Conservation (phyloP, 2,797 vertebrate genomes). For the Bryconaethiops microstoma region DNA sequence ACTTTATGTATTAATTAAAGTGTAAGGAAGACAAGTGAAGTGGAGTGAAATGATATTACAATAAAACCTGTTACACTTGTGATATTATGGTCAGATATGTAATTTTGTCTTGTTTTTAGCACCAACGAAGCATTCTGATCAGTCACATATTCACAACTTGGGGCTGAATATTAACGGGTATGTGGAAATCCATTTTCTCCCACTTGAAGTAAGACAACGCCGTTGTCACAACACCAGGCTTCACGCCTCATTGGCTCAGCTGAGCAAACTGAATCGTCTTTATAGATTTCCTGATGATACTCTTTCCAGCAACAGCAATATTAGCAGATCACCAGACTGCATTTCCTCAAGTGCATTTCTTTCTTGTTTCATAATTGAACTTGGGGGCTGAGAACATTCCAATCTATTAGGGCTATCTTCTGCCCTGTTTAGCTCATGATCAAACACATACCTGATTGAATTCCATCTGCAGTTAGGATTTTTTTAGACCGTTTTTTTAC, state of each 20-base stretch:
- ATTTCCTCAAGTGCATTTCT: slow-evolving; percentile 8
- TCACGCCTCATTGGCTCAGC: not conserved
- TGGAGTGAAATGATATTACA: no score
- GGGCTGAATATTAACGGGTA: not conserved
- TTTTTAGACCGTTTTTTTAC: not conserved
- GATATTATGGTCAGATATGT: no score
- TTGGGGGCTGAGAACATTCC: not conserved
- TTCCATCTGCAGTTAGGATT: not conserved
- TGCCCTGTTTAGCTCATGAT: not conserved
- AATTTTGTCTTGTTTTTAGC: not conserved
- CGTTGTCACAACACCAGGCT: not conserved
- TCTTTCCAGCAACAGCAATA: not conserved
- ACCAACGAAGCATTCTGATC: not conserved
- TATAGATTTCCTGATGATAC: slow-evolving; percentile 9
- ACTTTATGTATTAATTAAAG: no score
- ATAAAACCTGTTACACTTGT: no score
- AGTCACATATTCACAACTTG: not conserved
- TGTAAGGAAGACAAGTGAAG: no score
- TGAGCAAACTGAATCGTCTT: slow-evolving; percentile 4
- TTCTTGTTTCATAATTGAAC: not conserved
- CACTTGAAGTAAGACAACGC: not conserved
- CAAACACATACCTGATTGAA: no score
- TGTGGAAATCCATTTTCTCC: not conserved
- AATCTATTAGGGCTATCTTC: not conserved
- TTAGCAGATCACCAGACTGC: slow-evolving; percentile 2